Conservation (phyloP, 2,888 invertebrate species). For the Ptychoptera albimana region DNA sequence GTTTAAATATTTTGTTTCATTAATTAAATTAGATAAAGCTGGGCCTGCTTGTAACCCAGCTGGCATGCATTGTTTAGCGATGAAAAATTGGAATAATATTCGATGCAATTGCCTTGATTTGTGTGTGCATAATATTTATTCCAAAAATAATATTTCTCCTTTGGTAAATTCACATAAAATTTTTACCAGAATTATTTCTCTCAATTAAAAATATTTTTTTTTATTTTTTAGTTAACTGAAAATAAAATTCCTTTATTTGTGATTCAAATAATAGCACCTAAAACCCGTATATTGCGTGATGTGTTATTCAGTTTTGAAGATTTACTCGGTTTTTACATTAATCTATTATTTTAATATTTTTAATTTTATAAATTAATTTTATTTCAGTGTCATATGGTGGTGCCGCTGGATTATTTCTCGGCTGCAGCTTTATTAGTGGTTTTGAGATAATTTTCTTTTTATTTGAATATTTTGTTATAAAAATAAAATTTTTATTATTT, state of each 20-base stretch:
- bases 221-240: too few relatives aligned
- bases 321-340: constrained; percentile 4
- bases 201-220: too few relatives aligned
- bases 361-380: too few relatives aligned
- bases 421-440: constrained; percentile 26
- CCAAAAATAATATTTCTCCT: neutral
- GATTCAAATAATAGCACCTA: constrained; percentile 2
- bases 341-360: neutral
- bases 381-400: constrained; percentile 25
- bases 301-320: constrained; percentile 7
- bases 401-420: constrained; percentile 25
- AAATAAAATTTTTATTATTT: neutral
- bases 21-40: neutral
- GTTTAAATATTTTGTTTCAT: neutral
- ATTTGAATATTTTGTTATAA: constrained; percentile 1
- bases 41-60: neutral
- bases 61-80: constrained; percentile 1
- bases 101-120: constrained; percentile 18
- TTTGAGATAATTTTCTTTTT: constrained; percentile 10
- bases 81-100: constrained; percentile 2
- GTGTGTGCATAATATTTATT: constrained; percentile 17
- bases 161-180: too few relatives aligned
- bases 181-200: too few relatives aligned
- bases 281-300: constrained; percentile 3
- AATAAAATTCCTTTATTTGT: neutral